Base-by-base conservation (phyloP, 2,113 vertebrate species). In the Rhizomys pruinosus region DNA sequence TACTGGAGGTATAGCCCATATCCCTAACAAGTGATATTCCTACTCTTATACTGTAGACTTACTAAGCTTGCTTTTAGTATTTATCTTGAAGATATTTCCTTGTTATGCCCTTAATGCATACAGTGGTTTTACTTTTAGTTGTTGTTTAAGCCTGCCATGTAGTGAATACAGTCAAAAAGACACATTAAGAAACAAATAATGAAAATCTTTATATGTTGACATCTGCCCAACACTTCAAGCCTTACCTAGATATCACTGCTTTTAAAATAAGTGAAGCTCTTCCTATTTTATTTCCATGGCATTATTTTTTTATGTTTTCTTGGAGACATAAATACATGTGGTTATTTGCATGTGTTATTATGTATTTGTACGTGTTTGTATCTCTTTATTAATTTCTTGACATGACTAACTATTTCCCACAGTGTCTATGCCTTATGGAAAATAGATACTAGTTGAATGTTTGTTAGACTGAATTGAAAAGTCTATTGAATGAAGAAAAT, bases 41-140 rank as follows among this genome's bases (percentile, higher is more conserved):
- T 78, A 71, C 27, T 78, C 39, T 47, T 57, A 39, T 0, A 8
- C 52, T 66, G 5, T 32, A 71, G 47, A 1, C 29, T 8, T 15
- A 7, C 37, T 73, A 64, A 42, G 7, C 66, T 91, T 69, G 13
- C 57, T 78, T 76, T 2, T 29, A 44, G 25, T 68, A 1, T 84
- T 88, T 72, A 71, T 66, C 42, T 44, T 64, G 29, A 90, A 61
- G 47, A 89, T 37, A 91, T 78, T 89, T 91, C 20, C 69, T 87
- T 85, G 73, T 59, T 32, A 71, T 78, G 57, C 74, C 81, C n/a
- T 59, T 55, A 3, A 44, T 71, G 2, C 6, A 68, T 79, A 61
- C 89, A 84, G 27, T 84, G 59, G 23, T 42, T 89, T 55, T 89
- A 20, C 78, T 92, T 90, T 71, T 34, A 61, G 69, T 76, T 94